Evolutionary conservation across 1,140 invertebrate species (phyloP).

Genomic region (Apis cerana): DNA sequence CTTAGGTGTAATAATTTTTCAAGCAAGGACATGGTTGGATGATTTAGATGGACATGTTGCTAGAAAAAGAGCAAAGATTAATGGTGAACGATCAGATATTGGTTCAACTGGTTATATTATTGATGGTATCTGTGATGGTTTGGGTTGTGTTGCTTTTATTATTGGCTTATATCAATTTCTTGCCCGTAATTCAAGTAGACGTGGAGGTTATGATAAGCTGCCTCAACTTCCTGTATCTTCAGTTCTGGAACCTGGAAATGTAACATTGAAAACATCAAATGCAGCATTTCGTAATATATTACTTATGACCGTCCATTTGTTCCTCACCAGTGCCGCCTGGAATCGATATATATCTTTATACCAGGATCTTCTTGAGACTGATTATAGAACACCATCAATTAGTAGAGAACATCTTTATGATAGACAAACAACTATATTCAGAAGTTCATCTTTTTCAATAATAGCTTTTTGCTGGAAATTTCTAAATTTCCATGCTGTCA

Average conservation of each 20-base stretch:
- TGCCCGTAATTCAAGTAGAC: constrained; percentile 85
- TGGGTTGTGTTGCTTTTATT: constrained; percentile 87
- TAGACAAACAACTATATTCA: constrained; percentile 75
- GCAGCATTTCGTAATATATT: constrained; percentile 82
- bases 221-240: constrained; percentile 57
- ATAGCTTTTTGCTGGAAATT: constrained; percentile 89
- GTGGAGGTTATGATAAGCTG: constrained; percentile 84
- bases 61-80: constrained; percentile 85
- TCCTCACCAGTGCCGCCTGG: constrained; percentile 88
- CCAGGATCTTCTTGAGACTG: constrained; percentile 87
- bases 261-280: constrained; percentile 32
- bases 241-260: constrained; percentile 28
- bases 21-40: constrained; percentile 89
- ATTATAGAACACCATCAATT: constrained; percentile 78
- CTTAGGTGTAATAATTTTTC: constrained; percentile 87
- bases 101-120: constrained; percentile 87
- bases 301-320: constrained; percentile 86
- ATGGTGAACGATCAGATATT: constrained; percentile 87
- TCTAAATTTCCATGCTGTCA: constrained; percentile 89
- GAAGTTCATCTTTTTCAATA: constrained; percentile 87
- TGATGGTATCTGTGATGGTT: constrained; percentile 87
- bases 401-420: constrained; percentile 80
- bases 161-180: constrained; percentile 85
- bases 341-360: constrained; percentile 91
- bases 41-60: constrained; percentile 91